Conservation (phyloP, 1,140 invertebrate genomes). For the Zaprionus ornatus region DNA sequence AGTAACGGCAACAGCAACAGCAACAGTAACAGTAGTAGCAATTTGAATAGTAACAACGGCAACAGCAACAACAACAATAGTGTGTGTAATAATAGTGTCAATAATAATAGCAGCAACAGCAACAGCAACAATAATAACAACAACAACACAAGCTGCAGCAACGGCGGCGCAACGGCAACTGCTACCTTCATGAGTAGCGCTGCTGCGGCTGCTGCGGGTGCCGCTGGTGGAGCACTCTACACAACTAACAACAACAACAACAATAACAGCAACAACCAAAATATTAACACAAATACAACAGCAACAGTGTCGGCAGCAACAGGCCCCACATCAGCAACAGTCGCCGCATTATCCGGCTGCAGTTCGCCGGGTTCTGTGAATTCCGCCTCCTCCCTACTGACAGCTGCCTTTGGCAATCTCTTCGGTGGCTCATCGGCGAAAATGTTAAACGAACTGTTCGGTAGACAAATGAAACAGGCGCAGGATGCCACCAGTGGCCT, state of each 20-base stretch:
- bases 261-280: conserved; percentile 49
- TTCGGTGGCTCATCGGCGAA: conserved; percentile 90
- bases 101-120: not conserved
- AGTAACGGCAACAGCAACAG: conserved; percentile 27
- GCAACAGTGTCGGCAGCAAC: conserved; percentile 33
- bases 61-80: conserved; percentile 27
- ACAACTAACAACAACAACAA: conserved; percentile 59
- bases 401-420: conserved; percentile 88
- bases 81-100: conserved; percentile 46
- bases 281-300: conserved; percentile 23
- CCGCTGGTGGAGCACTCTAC: conserved; percentile 88
- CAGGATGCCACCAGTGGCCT: conserved; percentile 87
- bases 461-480: conserved; percentile 90
- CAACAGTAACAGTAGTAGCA: conserved; percentile 28
- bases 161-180: conserved; percentile 73
- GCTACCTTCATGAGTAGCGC: conserved; percentile 88
- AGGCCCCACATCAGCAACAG: conserved; percentile 27
- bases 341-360: conserved; percentile 52
- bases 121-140: conserved; percentile 28
- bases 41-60: conserved; percentile 19
- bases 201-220: conserved; percentile 83
- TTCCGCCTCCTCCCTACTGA: conserved; percentile 67
- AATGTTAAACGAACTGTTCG: conserved; percentile 93
- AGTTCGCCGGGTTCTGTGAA: conserved; percentile 66
- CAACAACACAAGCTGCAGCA: conserved; percentile 51